A percentile compares a stretch with the other conserved stretches of the same genome.
Conservation (phyloP, 2,113 vertebrate genomes). For the Carassius gibelio region DNA sequence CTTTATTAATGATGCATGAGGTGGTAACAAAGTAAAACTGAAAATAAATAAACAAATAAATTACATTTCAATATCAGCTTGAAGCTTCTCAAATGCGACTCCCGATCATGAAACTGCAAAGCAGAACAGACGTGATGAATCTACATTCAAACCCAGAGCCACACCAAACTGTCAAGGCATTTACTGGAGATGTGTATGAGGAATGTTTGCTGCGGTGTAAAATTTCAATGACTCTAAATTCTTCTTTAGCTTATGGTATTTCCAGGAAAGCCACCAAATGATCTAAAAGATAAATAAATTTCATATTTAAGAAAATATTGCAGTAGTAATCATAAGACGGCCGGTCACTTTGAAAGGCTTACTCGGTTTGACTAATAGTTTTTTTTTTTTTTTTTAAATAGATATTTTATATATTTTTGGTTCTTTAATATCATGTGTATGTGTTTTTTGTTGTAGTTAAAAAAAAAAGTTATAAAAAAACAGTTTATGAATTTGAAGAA, state of each 20-base stretch:
- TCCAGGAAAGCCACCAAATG: not conserved
- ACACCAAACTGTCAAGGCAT: not conserved
- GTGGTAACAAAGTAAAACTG: not conserved
- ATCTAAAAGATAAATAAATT: not conserved
- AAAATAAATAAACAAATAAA: not conserved
- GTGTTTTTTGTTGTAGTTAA: too few species aligned
- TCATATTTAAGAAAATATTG: not conserved
- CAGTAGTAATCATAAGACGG: not conserved
- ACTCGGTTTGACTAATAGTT: not conserved
- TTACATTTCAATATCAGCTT: not conserved
- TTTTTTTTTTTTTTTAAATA: too few species aligned
- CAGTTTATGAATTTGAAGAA: too few species aligned
- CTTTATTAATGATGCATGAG: not conserved
- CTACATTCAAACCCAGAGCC: constrained; percentile 1
- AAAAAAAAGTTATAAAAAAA: too few species aligned
- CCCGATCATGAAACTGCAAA: not conserved
- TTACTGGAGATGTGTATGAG: not conserved
- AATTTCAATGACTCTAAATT: not conserved
- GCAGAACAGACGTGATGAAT: not conserved
- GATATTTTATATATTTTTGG: not conserved
- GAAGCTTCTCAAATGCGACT: not conserved
- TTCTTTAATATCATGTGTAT: not conserved
- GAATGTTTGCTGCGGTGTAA: not conserved
- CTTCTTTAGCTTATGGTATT: not conserved
- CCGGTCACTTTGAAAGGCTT: not conserved